Conservation (phyloP, 2,113 vertebrate species). For the Carettochelys insculpta region DNA sequence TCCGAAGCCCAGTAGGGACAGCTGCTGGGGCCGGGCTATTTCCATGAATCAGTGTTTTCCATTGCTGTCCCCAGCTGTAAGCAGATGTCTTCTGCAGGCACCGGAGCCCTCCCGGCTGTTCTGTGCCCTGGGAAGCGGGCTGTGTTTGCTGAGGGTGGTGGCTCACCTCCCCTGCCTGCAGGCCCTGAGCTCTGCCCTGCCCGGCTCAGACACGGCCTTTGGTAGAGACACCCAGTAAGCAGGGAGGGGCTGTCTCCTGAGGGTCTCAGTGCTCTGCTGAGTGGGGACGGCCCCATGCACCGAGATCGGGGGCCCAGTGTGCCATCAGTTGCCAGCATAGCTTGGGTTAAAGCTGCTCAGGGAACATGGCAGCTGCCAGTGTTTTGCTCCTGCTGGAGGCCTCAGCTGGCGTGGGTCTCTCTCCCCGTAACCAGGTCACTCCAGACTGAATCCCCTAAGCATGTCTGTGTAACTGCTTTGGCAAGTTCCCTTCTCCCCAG, state of each 20-base stretch:
- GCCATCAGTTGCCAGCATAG: neutral
- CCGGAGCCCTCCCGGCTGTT: neutral
- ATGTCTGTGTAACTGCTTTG: neutral
- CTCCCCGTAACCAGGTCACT: neutral
- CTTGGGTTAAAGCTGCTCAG: neutral
- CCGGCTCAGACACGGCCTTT: neutral
- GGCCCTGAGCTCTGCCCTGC: neutral
- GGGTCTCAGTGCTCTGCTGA: neutral
- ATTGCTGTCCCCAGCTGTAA: neutral
- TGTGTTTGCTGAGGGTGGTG: neutral
- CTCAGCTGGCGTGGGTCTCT: neutral
- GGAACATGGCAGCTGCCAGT: neutral
- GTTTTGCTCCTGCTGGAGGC: neutral
- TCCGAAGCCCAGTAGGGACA: slow-evolving; percentile 18
- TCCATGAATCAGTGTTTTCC: neutral
- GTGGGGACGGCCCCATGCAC: neutral
- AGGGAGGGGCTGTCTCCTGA: neutral
- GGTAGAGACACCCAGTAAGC: neutral
- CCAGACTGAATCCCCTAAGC: neutral
- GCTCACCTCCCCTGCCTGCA: no score
- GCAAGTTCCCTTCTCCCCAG: neutral
- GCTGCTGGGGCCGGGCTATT: slow-evolving; percentile 30
- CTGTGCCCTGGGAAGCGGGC: neutral
- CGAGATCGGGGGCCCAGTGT: neutral
- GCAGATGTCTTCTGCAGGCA: neutral